Conservation (phyloP, 1,140 invertebrate species). For the Odontomachus brunneus region DNA sequence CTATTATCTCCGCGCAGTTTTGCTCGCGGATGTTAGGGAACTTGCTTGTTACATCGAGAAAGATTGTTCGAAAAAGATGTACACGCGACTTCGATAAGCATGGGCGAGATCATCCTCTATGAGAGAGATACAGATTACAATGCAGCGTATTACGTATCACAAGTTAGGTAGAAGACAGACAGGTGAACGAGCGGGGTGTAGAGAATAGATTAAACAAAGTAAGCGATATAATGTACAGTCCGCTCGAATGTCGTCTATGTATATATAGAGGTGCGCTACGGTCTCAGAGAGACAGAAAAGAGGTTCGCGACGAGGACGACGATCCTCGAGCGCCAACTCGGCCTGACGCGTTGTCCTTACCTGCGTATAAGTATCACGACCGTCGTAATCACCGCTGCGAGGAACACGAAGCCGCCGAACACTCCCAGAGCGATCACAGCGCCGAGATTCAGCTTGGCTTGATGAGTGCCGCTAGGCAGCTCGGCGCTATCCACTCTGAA, state of each 20-base stretch:
- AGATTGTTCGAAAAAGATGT: slow-evolving; percentile 10
- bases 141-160: slow-evolving; percentile 31
- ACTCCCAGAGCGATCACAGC: slow-evolving; percentile 95
- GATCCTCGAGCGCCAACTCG: background rate
- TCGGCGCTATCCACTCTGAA: slow-evolving; percentile 88
- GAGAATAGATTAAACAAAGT: slow-evolving; percentile 64
- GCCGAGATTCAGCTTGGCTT: slow-evolving; percentile 92
- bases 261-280: slow-evolving; percentile 56
- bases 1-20: slow-evolving; percentile 7
- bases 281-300: slow-evolving; percentile 35
- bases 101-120: slow-evolving; percentile 11
- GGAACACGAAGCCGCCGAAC: slow-evolving; percentile 95
- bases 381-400: slow-evolving; percentile 95
- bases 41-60: slow-evolving; percentile 32
- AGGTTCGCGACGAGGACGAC: background rate
- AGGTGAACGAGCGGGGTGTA: slow-evolving; percentile 44
- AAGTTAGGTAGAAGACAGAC: slow-evolving; percentile 57
- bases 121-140: slow-evolving; percentile 34
- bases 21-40: slow-evolving; percentile 30
- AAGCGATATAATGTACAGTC: slow-evolving; percentile 71
- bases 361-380: slow-evolving; percentile 95
- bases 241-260: slow-evolving; percentile 59
- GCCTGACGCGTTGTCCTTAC: slow-evolving; percentile 86
- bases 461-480: slow-evolving; percentile 86
- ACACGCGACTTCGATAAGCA: slow-evolving; percentile 48